Percentiles rank a stretch among this genome's conserved stretches.
These are phyloP conservation scores for Pedetes capensis DNA, from an alignment of 2,113 vertebrate species.

Conservation along the genomic window DNA sequence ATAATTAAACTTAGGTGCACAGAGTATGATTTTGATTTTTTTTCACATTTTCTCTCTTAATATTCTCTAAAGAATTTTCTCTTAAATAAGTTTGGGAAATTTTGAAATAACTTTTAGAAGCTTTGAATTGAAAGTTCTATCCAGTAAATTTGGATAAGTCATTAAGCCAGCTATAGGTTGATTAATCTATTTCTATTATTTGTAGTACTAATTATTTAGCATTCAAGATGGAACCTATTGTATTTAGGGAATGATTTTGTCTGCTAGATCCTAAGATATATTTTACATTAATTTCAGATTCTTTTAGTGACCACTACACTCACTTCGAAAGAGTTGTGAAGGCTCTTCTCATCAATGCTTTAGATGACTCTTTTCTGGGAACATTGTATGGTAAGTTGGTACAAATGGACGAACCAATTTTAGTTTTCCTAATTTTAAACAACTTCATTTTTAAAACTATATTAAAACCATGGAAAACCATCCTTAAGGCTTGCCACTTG, in stretches of 20 bases:
- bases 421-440: background rate
- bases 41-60: background rate
- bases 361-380: slow-evolving; percentile 85
- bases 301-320: slow-evolving; percentile 78
- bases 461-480: background rate
- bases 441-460: background rate
- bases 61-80: background rate
- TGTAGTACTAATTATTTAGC: background rate
- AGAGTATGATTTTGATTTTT: background rate
- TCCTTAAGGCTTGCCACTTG: background rate
- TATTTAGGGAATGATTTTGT: background rate
- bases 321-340: slow-evolving; percentile 90
- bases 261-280: slow-evolving; percentile 50
- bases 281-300: slow-evolving; percentile 80
- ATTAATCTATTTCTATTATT: background rate
- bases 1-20: background rate
- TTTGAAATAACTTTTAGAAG: slow-evolving; percentile 14
- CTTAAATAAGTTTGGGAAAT: background rate
- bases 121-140: background rate
- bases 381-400: slow-evolving; percentile 88
- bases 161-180: background rate
- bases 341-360: slow-evolving; percentile 88
- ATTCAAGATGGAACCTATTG: background rate
- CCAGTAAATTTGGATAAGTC: background rate
- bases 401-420: background rate